A percentile compares a stretch with the other conserved stretches of the same genome.
These are phyloP conservation scores for Keiferia lycopersicella DNA, from an alignment of 2,888 invertebrate species.

Conservation along the genomic window DNA sequence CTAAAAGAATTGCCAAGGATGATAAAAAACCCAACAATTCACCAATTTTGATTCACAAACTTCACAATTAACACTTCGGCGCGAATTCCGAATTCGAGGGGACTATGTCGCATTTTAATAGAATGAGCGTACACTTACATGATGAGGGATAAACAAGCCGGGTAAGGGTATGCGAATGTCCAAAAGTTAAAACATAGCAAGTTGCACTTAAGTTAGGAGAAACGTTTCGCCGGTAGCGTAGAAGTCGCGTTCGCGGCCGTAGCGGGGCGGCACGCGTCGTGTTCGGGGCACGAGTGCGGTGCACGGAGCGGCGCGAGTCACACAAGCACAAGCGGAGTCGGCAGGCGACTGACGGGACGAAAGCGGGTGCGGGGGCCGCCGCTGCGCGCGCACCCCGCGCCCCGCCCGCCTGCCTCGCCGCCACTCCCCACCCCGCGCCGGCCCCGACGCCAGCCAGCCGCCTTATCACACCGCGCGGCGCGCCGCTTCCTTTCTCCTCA, in stretches of 20 bases:
- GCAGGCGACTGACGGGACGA: conserved; percentile 82
- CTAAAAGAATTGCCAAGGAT: conserved; percentile 43
- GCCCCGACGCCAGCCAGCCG: conserved; percentile 71
- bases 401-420: conserved; percentile 47
- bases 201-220: conserved; percentile 76
- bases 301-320: conserved; percentile 81
- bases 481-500: conserved; percentile 79
- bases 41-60: conserved; percentile 73
- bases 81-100: conserved; percentile 77
- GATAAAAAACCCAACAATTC: conserved; percentile 55
- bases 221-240: conserved; percentile 81
- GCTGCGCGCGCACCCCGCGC: conserved; percentile 72
- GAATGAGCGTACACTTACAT: conserved; percentile 79
- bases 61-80: conserved; percentile 71
- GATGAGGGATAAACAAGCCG: conserved; percentile 77
- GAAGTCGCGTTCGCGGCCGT: conserved; percentile 83
- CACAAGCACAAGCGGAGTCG: conserved; percentile 82
- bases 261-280: conserved; percentile 80
- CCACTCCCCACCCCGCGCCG: conserved; percentile 42
- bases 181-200: conserved; percentile 78
- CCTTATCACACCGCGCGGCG: conserved; percentile 77
- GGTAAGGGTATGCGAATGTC: conserved; percentile 75
- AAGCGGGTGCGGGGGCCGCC: conserved; percentile 59
- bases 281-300: conserved; percentile 79
- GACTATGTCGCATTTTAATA: conserved; percentile 65